Evolutionary conservation across 2,888 invertebrate species (phyloP), one percentile per base, ranked within the genome.

Genomic region (Didymodactylos carnosus): DNA sequence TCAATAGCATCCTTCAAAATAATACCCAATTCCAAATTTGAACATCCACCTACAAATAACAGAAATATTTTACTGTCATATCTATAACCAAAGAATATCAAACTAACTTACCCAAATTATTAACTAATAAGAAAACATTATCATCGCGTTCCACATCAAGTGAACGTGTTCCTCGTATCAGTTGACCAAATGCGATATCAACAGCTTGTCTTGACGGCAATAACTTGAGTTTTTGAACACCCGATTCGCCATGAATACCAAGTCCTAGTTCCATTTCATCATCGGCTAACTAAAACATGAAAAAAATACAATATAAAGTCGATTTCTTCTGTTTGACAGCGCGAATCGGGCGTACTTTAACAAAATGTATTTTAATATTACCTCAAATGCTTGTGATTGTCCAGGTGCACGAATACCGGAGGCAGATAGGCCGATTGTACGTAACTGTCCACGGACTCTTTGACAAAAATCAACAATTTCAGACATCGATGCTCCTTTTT

Each of bases 21-120:
- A 71, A 91, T 87, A 77, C 88, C 88, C 84, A 90, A 87, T 80
- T 92, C 91, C 75, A 91, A 80, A 76, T 88, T 87, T 1, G 89
- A 88, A 0, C 89, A 86, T 2, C 87, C 88, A 39, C 91, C 91
- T 62, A 35, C 19, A 62, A n/a, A 62, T 35, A 10, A 62, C 19
- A 19, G n/a, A 16, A 49, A 25, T 25, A 25, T 3, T 13, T 23
- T 23, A 25, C 6, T 0, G 5, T n/a, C n/a, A n/a, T n/a, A n/a
- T n/a, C n/a, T n/a, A n/a, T n/a, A n/a, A n/a, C n/a, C n/a, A n/a
- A n/a, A n/a, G n/a, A n/a, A n/a, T n/a, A n/a, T 27, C 3, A 29
- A 1, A 19, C 11, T 19, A 16, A 35, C 62, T 10, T 35, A 62
- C 62, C 62, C 72, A 90, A 84, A 81, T 92, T 92, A 83, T 91